A percentile compares a stretch with the other conserved stretches of the same genome.
Evolutionary conservation across 2,888 invertebrate genomes (phyloP).

Genomic region (Molorchus minor): DNA sequence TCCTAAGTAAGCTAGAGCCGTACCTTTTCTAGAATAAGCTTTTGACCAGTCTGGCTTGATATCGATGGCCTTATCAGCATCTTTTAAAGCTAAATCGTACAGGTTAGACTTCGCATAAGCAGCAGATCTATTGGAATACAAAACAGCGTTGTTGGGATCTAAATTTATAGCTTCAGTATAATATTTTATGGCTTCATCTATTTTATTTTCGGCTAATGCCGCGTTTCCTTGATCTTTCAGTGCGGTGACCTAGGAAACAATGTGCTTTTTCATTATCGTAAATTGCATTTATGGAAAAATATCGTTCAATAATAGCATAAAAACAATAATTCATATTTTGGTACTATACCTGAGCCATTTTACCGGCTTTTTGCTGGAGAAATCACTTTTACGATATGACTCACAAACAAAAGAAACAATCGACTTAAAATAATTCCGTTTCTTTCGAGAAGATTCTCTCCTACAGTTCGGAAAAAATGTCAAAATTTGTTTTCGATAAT

Average conservation of each 20-base stretch:
- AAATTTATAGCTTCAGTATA: conserved; percentile 85
- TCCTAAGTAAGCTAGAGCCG: conserved; percentile 81
- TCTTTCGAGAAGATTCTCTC: conserved; percentile 14
- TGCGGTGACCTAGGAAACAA: conserved; percentile 72
- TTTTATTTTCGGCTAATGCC: conserved; percentile 80
- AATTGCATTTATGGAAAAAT: neutral
- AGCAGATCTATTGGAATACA: conserved; percentile 92
- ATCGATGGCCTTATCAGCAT: conserved; percentile 84
- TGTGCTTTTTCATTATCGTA: conserved; percentile 24
- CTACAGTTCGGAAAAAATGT: no score
- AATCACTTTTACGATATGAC: neutral
- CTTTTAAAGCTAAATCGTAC: conserved; percentile 78
- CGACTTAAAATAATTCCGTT: conserved; percentile 4
- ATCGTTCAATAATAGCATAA: neutral
- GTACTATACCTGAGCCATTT: conserved; percentile 10
- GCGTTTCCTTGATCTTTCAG: conserved; percentile 90
- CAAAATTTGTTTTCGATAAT: no score
- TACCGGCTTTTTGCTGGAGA: neutral
- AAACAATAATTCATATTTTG: neutral
- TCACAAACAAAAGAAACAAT: conserved; percentile 2
- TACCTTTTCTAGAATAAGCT: conserved; percentile 89
- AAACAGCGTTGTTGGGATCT: conserved; percentile 85
- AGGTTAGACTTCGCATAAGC: conserved; percentile 85
- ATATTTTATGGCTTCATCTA: conserved; percentile 78
- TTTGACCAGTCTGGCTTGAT: conserved; percentile 88